Conservation (phyloP, 2,797 vertebrate genomes). For the Hafferia zeledoni region DNA sequence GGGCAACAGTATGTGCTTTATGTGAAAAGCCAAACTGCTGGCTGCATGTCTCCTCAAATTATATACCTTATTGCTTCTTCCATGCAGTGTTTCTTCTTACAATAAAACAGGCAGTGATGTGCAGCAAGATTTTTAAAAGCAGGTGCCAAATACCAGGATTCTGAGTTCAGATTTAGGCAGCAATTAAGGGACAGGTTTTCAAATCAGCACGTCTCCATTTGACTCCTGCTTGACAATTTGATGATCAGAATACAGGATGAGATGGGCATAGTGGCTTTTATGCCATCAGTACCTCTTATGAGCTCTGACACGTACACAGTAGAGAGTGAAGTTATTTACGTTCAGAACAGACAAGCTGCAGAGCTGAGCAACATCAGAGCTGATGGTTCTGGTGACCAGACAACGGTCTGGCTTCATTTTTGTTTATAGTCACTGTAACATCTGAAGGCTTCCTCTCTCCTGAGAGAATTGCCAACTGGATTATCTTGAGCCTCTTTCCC, state of each 20-base stretch:
- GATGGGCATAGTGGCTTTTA: background rate
- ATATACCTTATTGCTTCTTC: background rate
- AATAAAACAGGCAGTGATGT: background rate
- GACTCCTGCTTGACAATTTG: conserved; percentile 26
- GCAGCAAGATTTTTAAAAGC: background rate
- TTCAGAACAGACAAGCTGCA: background rate
- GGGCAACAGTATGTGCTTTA: background rate
- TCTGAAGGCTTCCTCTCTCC: background rate
- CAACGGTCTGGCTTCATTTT: background rate
- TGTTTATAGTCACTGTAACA: background rate
- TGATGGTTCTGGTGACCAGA: conserved; percentile 31
- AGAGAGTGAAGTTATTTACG: background rate
- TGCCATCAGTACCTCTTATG: background rate
- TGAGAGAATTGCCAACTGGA: background rate
- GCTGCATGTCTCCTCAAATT: background rate
- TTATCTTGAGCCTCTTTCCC: background rate
- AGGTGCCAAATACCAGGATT: background rate
- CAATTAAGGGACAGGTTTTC: conserved; percentile 19
- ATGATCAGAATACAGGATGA: background rate
- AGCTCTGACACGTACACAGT: background rate
- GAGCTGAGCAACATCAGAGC: conserved; percentile 21
- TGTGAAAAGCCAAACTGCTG: background rate
- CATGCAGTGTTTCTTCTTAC: background rate
- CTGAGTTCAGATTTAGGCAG: background rate
- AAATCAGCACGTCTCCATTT: background rate